Percentiles rank a stretch among this genome's conserved stretches.
These are phyloP conservation scores for Criorhina ranunculi DNA, from an alignment of 2,888 invertebrate species.

Conservation along the genomic window DNA sequence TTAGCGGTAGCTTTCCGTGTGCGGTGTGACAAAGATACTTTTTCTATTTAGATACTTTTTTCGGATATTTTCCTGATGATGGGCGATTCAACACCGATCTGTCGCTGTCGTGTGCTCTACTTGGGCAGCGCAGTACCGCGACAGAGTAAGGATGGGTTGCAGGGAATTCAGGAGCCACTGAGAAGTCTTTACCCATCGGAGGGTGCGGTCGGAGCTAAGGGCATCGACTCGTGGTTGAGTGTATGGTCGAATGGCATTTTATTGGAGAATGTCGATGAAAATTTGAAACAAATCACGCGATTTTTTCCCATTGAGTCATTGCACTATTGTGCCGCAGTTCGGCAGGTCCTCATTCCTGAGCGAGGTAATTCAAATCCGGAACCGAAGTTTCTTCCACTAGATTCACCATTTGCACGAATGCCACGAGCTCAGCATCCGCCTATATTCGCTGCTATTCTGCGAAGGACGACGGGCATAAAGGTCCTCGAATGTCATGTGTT, in stretches of 20 bases:
- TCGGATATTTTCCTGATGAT: constrained; percentile 80
- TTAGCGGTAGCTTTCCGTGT: constrained; percentile 56
- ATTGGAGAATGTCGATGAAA: constrained; percentile 98
- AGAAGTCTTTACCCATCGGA: constrained; percentile 98
- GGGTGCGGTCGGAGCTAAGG: constrained; percentile 93
- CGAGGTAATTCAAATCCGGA: constrained; percentile 88
- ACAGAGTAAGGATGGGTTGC: constrained; percentile 98
- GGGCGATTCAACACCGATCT: constrained; percentile 95
- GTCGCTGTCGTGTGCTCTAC: constrained; percentile 98
- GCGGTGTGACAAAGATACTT: constrained; percentile 57
- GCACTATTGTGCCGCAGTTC: constrained; percentile 98
- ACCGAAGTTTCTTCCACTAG: constrained; percentile 96
- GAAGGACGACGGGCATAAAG: constrained; percentile 98
- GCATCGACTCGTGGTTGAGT: constrained; percentile 98
- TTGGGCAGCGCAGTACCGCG: constrained; percentile 98
- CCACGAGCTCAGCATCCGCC: constrained; percentile 98
- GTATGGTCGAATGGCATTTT: constrained; percentile 98
- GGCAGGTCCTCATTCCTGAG: constrained; percentile 91
- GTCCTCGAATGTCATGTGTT: constrained; percentile 99
- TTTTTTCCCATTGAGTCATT: constrained; percentile 98
- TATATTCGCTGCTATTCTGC: constrained; percentile 97
- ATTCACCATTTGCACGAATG: constrained; percentile 97
- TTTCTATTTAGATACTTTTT: constrained; percentile 25
- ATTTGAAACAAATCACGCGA: constrained; percentile 95
- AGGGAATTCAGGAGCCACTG: constrained; percentile 98